Evolutionary conservation across 2,888 invertebrate species (phyloP).

Genomic region (Spodoptera exigua): DNA sequence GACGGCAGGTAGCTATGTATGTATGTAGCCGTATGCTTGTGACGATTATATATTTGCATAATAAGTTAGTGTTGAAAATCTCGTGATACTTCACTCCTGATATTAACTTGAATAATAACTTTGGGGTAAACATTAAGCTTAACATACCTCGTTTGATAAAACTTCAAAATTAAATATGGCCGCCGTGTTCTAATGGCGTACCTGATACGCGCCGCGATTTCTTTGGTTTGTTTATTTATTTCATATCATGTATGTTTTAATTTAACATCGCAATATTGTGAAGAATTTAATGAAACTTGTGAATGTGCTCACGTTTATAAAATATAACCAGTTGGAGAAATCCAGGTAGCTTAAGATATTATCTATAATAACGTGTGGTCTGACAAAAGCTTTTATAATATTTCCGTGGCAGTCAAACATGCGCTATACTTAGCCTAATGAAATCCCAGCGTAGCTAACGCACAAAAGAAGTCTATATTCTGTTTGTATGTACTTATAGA

Average conservation of each 20-base stretch:
- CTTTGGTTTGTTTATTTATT: constrained; percentile 7
- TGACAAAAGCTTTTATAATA: constrained; percentile 17
- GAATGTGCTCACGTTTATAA: too few relatives aligned
- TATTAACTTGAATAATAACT: constrained; percentile 1
- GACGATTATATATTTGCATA: constrained; percentile 36
- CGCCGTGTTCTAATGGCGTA: background rate
- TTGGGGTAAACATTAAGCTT: background rate
- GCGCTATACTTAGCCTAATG: constrained; percentile 45
- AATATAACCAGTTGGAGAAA: background rate
- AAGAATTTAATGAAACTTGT: too few relatives aligned
- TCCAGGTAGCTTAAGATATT: background rate
- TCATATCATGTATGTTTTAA: background rate
- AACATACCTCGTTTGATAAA: background rate
- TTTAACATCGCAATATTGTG: background rate
- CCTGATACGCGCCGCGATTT: background rate
- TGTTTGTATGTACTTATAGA: constrained; percentile 67
- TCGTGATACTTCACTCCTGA: constrained; percentile 1
- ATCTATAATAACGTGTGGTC: background rate
- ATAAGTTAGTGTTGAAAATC: constrained; percentile 25
- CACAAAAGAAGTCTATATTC: constrained; percentile 62
- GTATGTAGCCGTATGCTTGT: constrained; percentile 3
- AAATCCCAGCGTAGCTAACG: constrained; percentile 35
- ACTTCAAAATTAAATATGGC: background rate
- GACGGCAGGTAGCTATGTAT: constrained; percentile 6
- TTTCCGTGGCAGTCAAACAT: constrained; percentile 7